Conservation (phyloP, 2,797 vertebrate species). For the Uromys caudimaculatus region DNA sequence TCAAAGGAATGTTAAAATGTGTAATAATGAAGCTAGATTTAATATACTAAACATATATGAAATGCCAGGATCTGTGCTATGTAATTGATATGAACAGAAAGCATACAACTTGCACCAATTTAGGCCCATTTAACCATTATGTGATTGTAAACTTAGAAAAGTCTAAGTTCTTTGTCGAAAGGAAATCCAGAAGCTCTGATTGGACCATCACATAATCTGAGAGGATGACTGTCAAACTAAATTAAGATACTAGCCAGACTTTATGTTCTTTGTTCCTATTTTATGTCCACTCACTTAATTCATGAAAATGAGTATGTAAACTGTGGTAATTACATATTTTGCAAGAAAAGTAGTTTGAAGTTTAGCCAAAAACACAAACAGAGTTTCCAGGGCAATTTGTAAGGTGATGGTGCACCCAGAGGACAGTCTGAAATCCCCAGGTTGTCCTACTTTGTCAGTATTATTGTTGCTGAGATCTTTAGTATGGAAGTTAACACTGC, state of each 20-base stretch:
- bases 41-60: neutral
- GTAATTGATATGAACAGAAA: neutral
- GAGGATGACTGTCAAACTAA: neutral
- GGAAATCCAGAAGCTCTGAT: neutral
- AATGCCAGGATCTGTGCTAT: neutral
- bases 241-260: neutral
- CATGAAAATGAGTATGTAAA: neutral
- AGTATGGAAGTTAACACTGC: neutral
- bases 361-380: neutral
- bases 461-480: neutral
- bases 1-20: neutral
- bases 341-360: neutral
- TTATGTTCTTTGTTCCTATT: neutral
- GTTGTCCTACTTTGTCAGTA: neutral
- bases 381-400: neutral
- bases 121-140: conserved; percentile 9
- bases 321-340: neutral
- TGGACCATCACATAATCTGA: neutral
- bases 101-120: neutral
- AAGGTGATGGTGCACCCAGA: neutral
- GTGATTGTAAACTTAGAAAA: conserved; percentile 18
- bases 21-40: neutral
- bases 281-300: neutral
- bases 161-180: conserved; percentile 14
- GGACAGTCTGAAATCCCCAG: neutral